Evolutionary conservation across 2,113 vertebrate species (phyloP).

Genomic region (Corythornis vintsioides): DNA sequence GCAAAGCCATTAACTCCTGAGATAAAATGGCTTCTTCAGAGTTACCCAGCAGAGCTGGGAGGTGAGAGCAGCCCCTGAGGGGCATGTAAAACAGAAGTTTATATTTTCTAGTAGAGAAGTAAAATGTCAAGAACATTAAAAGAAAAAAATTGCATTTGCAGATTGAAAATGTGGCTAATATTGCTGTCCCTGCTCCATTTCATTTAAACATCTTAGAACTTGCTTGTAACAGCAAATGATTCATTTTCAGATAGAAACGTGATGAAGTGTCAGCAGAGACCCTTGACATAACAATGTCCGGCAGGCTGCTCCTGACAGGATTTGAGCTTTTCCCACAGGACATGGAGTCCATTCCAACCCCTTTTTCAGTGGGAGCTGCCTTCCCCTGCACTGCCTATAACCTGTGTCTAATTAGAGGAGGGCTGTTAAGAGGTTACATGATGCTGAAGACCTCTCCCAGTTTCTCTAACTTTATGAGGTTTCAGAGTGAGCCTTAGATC

Average conservation of each 20-base stretch:
- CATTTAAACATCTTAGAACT: not conserved
- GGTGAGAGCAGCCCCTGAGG: not conserved
- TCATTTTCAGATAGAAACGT: slow-evolving; percentile 4
- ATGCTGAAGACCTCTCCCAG: not conserved
- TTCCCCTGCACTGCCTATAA: not conserved
- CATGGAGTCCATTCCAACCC: not conserved
- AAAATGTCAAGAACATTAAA: not conserved
- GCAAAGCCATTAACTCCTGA: not conserved
- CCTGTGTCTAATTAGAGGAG: not conserved
- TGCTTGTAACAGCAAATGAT: not conserved
- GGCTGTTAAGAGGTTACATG: not conserved
- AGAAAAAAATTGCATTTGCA: not conserved
- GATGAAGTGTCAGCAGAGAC: not conserved
- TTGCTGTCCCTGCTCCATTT: not conserved
- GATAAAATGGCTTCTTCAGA: not conserved
- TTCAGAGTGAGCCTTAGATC: not conserved
- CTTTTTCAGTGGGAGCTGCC: not conserved
- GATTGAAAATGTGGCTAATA: not conserved
- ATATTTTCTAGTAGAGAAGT: not conserved
- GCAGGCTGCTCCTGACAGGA: not conserved
- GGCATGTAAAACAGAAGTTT: not conserved
- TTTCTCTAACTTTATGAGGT: not conserved
- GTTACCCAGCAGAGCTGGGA: not conserved
- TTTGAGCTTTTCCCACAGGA: not conserved
- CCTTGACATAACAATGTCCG: not conserved